Evolutionary conservation across 2,888 invertebrate genomes (phyloP).

Genomic region (Idaea biselata): DNA sequence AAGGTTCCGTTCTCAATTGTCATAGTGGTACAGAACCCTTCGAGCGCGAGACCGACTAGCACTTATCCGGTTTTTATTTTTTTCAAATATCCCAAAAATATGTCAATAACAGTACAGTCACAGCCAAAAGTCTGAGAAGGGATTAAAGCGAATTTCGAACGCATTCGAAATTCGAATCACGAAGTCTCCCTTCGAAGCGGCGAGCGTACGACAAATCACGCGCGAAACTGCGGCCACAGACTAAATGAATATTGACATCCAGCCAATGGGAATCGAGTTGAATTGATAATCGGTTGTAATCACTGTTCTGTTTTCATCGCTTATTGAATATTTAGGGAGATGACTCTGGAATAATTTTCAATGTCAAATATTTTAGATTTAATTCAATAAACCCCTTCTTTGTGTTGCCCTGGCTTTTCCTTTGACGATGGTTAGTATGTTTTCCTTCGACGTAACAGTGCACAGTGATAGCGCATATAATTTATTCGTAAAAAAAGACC

Average conservation of each 20-base stretch:
- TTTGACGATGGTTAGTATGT: too few relatives aligned
- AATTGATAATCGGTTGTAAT: conserved; percentile 64
- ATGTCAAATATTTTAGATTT: neutral
- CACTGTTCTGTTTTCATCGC: conserved; percentile 6
- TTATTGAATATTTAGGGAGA: neutral
- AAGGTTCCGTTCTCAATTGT: too few relatives aligned
- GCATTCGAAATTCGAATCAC: conserved; percentile 46
- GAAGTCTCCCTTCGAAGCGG: conserved; percentile 32
- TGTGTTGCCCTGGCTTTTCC: too few relatives aligned
- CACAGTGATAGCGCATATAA: too few relatives aligned
- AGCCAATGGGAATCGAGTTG: conserved; percentile 62
- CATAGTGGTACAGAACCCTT: too few relatives aligned
- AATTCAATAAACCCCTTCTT: neutral
- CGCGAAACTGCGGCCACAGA: conserved; percentile 35
- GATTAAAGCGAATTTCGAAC: conserved; percentile 2
- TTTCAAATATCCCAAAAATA: conserved; percentile 1
- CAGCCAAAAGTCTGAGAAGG: conserved; percentile 26
- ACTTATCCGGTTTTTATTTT: too few relatives aligned
- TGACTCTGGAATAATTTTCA: neutral
- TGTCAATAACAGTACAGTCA: conserved; percentile 33
- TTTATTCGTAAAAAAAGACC: too few relatives aligned
- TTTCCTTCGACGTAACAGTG: too few relatives aligned
- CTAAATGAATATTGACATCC: conserved; percentile 79
- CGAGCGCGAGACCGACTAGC: too few relatives aligned
- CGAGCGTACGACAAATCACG: conserved; percentile 62